Conservation (phyloP, 1,140 invertebrate species). For the Mycetomoellerius zeteki region DNA sequence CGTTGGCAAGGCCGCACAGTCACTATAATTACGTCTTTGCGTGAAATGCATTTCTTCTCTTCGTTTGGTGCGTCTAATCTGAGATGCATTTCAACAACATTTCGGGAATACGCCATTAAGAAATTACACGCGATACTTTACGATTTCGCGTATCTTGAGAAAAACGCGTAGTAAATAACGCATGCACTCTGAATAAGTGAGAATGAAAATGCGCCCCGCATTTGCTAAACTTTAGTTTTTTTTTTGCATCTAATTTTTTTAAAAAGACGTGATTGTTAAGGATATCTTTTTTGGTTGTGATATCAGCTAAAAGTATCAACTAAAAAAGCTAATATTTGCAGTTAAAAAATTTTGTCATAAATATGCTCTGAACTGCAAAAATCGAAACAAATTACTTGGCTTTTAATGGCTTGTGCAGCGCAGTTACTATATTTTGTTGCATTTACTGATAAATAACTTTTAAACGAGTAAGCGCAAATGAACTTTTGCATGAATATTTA, state of each 20-base stretch:
- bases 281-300: no score
- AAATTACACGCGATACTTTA: conserved; percentile 46
- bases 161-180: not conserved
- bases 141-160: conserved; percentile 4
- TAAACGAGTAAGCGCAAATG: no score
- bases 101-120: conserved; percentile 4
- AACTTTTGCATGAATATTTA: no score
- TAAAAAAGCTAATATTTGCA: no score
- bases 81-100: not conserved
- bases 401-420: no score
- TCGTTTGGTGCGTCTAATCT: not conserved
- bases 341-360: no score
- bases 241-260: not conserved
- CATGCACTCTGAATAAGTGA: not conserved
- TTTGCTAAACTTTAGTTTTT: not conserved
- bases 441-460: no score
- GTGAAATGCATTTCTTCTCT: conserved; percentile 60
- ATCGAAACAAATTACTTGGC: no score
- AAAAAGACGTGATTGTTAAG: not conserved
- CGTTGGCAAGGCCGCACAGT: conserved; percentile 37
- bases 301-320: no score
- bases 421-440: no score
- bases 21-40: conserved; percentile 43
- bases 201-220: not conserved
- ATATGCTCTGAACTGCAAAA: no score